phyloP scores from a whole-genome alignment of 2,113 vertebrate genomes.

The Engraulis encrasicolus region DNA sequence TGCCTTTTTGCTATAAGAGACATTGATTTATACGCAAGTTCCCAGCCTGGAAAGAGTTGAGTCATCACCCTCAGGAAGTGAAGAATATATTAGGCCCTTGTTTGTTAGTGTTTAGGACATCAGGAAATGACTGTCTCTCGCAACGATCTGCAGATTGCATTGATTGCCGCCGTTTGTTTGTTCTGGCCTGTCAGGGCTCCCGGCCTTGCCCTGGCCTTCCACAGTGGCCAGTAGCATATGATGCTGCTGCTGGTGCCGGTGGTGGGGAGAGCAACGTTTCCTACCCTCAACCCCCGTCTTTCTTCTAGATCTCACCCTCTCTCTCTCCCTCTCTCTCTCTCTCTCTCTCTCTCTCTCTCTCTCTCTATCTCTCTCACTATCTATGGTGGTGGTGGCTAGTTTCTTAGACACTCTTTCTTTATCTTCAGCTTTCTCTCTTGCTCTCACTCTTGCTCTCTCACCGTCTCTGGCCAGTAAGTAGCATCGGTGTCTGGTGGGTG shows the following conservation, averaged over 20 bases:
- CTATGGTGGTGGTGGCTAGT: too few relatives aligned
- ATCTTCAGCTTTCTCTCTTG: too few relatives aligned
- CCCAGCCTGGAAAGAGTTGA: slow-evolving; percentile 25
- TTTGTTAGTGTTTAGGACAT: slow-evolving; percentile 68
- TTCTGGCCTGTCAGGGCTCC: neutral
- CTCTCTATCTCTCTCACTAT: too few relatives aligned
- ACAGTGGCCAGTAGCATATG: slow-evolving; percentile 12
- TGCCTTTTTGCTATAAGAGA: slow-evolving; percentile 16
- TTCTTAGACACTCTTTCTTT: too few relatives aligned
- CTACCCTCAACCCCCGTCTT: too few relatives aligned
- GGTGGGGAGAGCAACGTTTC: too few relatives aligned
- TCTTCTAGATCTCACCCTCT: too few relatives aligned
- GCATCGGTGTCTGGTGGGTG: too few relatives aligned
- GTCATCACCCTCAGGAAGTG: slow-evolving; percentile 64
- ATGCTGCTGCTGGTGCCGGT: neutral
- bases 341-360: too few relatives aligned
- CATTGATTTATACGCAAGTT: slow-evolving; percentile 1
- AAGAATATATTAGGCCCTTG: slow-evolving; percentile 55
- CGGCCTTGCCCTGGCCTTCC: neutral
- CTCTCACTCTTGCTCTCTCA: too few relatives aligned
- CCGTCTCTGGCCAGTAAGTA: too few relatives aligned
- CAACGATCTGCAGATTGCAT: slow-evolving; percentile 32
- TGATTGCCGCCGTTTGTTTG: slow-evolving; percentile 12
- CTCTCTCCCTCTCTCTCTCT: neutral
- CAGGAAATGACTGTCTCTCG: slow-evolving; percentile 67